Evolutionary conservation across 2,113 vertebrate species (phyloP), one percentile per base, ranked within the genome.

Genomic region (Triplophysa tibetana): DNA sequence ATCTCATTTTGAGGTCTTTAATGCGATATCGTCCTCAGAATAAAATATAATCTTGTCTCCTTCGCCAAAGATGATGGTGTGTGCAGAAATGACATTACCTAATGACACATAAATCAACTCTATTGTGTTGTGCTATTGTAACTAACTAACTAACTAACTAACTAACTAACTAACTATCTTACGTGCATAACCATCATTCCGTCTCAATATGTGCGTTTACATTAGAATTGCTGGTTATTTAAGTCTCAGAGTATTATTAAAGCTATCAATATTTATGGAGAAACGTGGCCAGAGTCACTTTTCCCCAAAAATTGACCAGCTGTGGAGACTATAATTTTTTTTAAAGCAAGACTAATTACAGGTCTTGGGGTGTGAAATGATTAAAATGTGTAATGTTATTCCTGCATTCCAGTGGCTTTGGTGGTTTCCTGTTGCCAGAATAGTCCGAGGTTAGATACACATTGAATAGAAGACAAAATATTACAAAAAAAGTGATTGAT

Each of bases 281-380:
- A 8, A 61, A 48, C 75, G 63, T 14, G 33, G 45, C 45, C 45
- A 78, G 33, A 66, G 41, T 52, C 21, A 72, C 29, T 54, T 73
- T 69, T n/a, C 21, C 61, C 45, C 17, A 78, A 74, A n/a, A 82
- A 75, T 75, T 75, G 56, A 64, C 45, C 38, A 70, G 60, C 60
- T 76, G 38, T 54, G 41, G 24, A 60, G 29, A 73, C 45, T 63
- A 69, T 14, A 69, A 56, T 14, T 13, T 58, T 23, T 58, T 52
- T 77, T 72, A 72, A 77, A 77, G 52, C 61, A 80, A 21, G 9
- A n/a, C 21, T 62, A 79, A 80, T 70, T 72, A 67, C 61, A 77
- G 62, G 41, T 67, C 69, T 48, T 58, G 17, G 33, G 52, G 61
- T 63, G 66, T 41, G 41, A 60, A 12, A 74, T 74, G 52, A 33